Evolutionary conservation across 2,113 vertebrate species (phyloP).

Genomic region (Dissostichus mawsoni): DNA sequence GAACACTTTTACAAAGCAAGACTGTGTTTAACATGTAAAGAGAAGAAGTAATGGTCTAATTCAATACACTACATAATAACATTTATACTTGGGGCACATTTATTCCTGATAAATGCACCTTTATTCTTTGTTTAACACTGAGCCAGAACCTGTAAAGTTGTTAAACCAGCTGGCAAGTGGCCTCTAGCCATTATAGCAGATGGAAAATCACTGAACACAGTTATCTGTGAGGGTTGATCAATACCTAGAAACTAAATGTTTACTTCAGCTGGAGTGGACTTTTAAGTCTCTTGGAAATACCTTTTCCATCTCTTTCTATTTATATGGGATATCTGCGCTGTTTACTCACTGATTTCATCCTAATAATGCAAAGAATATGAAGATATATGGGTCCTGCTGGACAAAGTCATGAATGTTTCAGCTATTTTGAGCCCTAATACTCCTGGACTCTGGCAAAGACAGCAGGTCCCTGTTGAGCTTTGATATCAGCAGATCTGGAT

Average conservation of each 20-base stretch:
- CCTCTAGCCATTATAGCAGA: conserved; percentile 17
- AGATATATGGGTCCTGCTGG: not conserved
- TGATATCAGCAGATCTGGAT: conserved; percentile 21
- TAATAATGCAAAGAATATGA: no score
- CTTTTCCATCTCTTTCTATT: not conserved
- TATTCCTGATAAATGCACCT: not conserved
- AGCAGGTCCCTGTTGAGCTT: not conserved
- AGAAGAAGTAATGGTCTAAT: not conserved
- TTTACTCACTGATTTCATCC: not conserved
- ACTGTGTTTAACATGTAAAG: not conserved
- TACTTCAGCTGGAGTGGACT: not conserved
- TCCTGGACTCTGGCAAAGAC: not conserved
- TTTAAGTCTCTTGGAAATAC: not conserved
- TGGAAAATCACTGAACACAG: conserved; percentile 25
- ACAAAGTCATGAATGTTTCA: conserved; percentile 19
- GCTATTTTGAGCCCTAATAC: not conserved
- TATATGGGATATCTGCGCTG: not conserved
- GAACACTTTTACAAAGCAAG: not conserved
- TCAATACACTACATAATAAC: not conserved
- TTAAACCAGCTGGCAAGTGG: conserved; percentile 26
- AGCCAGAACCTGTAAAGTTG: conserved; percentile 29
- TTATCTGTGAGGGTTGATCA: conserved; percentile 30
- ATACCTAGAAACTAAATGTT: conserved; percentile 27
- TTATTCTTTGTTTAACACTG: conserved; percentile 21
- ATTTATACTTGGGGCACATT: not conserved